Evolutionary conservation across 2,113 vertebrate genomes (phyloP).

Genomic region (Craseonycteris thonglongyai): DNA sequence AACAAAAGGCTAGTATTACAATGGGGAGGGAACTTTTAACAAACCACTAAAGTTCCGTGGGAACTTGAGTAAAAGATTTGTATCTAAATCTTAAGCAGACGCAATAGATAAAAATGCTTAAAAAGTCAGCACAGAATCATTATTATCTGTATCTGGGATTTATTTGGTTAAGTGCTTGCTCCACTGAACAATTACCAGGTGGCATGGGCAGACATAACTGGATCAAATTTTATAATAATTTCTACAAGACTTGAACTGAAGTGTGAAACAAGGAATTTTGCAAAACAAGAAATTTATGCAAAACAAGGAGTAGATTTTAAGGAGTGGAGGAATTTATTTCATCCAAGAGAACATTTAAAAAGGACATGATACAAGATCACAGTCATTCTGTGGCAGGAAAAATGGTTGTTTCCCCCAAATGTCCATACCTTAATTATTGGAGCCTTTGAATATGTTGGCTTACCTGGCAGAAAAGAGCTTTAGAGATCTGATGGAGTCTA

Average conservation of each 20-base stretch:
- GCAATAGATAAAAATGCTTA: background rate
- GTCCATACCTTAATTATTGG: background rate
- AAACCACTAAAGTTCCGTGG: background rate
- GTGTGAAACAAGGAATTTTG: background rate
- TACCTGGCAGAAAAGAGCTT: background rate
- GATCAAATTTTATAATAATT: background rate
- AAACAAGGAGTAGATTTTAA: background rate
- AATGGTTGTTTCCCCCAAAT: background rate
- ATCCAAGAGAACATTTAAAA: background rate
- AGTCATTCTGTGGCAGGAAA: background rate
- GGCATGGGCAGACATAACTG: background rate
- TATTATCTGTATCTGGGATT: background rate
- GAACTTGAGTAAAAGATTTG: background rate
- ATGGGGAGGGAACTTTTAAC: slow-evolving; percentile 2
- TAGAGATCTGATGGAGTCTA: background rate
- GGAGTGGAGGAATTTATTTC: background rate
- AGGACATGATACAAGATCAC: background rate
- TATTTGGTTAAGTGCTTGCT: background rate
- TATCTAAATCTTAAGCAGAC: background rate
- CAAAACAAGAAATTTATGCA: background rate
- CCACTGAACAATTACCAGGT: background rate
- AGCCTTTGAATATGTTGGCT: background rate
- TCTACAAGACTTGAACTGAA: background rate
- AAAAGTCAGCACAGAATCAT: background rate
- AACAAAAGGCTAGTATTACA: background rate